Conservation (phyloP, 2,797 vertebrate species). For the Lutjanus argentimaculatus region DNA sequence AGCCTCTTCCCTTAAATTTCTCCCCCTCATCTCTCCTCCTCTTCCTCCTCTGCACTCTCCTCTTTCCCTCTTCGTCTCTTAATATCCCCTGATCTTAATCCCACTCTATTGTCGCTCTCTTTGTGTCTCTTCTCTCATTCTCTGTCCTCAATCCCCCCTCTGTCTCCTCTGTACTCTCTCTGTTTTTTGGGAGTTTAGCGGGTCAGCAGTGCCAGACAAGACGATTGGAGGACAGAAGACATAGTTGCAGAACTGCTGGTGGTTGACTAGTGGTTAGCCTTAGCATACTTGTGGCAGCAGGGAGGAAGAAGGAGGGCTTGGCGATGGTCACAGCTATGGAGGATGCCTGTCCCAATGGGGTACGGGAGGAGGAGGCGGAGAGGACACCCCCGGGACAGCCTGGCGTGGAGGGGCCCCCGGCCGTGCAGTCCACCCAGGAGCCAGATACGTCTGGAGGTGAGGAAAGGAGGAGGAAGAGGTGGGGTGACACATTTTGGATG, state of each 20-base stretch:
- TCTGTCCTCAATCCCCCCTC: constrained; percentile 24
- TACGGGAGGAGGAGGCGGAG: constrained; percentile 68
- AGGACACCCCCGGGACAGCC: constrained; percentile 64
- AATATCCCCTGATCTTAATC: constrained; percentile 65
- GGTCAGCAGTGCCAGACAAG: constrained; percentile 60
- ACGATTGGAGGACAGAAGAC: constrained; percentile 67
- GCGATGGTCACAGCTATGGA: constrained; percentile 83
- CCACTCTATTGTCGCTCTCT: constrained; percentile 54
- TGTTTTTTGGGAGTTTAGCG: constrained; percentile 58
- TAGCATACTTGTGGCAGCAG: constrained; percentile 69
- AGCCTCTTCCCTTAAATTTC: constrained; percentile 21
- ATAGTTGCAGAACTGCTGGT: constrained; percentile 58
- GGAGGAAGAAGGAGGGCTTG: constrained; percentile 62
- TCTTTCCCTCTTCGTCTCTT: constrained; percentile 30
- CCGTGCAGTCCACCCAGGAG: constrained; percentile 67
- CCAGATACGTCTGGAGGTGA: constrained; percentile 79
- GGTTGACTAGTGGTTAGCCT: constrained; percentile 66
- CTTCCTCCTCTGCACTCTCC: constrained; percentile 11
- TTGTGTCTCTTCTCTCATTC: constrained; percentile 55
- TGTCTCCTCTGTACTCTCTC: constrained; percentile 15
- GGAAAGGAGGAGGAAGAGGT: constrained; percentile 49
- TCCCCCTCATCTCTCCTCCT: constrained; percentile 24
- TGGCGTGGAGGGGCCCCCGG: constrained; percentile 58
- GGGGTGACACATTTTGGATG: constrained; percentile 4
- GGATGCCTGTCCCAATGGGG: constrained; percentile 79